These are phyloP conservation scores for Calvadosia cruxmelitensis DNA, from an alignment of 30 jellyfish, hydroid and myxozoan genomes.

Conservation along the genomic window DNA sequence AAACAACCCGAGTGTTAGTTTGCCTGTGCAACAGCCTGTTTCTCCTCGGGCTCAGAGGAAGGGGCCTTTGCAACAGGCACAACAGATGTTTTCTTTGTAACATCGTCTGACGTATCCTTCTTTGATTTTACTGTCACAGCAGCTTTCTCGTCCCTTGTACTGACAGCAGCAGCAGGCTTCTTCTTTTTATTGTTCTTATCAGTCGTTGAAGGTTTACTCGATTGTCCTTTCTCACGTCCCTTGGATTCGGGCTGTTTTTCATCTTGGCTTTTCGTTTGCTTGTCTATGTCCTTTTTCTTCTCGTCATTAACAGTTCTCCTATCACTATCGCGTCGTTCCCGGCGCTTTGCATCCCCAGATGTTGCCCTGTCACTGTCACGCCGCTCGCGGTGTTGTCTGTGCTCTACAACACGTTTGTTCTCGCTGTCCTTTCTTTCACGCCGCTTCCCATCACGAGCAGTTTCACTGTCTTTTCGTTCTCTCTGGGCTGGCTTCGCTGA, in stretches of 20 bases:
- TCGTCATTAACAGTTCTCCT: constrained; percentile 8
- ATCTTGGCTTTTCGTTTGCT: not conserved
- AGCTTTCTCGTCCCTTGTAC: not conserved
- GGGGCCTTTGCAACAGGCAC: no score
- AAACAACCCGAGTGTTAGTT: no score
- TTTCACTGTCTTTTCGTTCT: not conserved
- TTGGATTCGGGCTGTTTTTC: not conserved
- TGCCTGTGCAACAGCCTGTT: no score
- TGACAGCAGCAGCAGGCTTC: not conserved
- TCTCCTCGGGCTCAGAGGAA: no score
- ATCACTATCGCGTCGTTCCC: constrained; percentile 3
- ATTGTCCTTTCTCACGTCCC: not conserved
- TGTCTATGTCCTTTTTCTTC: not conserved
- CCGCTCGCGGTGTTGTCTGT: constrained; percentile 4
- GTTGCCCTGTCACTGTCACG: constrained; percentile 7
- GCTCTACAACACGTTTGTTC: constrained; percentile 15
- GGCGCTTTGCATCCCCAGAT: constrained; percentile 16
- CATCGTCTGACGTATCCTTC: no score
- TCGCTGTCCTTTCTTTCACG: constrained; percentile 9
- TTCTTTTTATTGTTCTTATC: not conserved
- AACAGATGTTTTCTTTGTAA: no score
- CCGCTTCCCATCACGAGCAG: constrained; percentile 1
- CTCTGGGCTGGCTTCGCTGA: constrained; percentile 11
- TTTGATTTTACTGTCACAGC: no score
- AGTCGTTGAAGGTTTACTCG: not conserved